Evolutionary conservation across 2,797 vertebrate genomes (phyloP).

Genomic region (Graptemys geographica): DNA sequence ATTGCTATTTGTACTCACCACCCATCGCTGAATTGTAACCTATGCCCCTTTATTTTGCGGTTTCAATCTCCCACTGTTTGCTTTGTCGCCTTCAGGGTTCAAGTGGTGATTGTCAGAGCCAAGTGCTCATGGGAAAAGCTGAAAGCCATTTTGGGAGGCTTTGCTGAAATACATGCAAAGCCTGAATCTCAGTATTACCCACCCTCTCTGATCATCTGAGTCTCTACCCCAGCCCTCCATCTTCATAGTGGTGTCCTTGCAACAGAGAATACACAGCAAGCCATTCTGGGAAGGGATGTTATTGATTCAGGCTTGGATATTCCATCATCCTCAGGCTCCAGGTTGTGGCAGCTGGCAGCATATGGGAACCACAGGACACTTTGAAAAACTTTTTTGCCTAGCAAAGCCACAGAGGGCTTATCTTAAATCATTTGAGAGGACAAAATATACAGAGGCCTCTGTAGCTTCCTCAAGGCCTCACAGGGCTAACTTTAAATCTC

Average conservation of each 20-base stretch:
- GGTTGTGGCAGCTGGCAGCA: rapidly evolving
- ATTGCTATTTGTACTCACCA: background rate
- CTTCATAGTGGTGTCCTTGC: background rate
- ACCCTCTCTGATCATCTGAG: background rate
- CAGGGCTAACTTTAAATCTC: background rate
- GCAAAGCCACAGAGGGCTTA: background rate
- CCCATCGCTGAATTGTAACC: background rate
- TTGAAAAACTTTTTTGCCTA: background rate
- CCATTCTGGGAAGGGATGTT: background rate
- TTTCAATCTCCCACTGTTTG: background rate
- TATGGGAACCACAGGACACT: background rate
- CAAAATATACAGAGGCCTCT: background rate
- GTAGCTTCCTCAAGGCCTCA: background rate
- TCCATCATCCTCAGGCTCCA: background rate
- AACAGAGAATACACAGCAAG: background rate
- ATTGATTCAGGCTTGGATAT: background rate
- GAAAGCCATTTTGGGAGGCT: background rate
- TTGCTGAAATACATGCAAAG: background rate
- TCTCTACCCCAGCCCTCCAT: rapidly evolving
- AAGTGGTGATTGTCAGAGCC: background rate
- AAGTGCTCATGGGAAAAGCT: background rate
- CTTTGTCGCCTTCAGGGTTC: background rate
- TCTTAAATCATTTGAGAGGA: background rate
- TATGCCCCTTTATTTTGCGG: rapidly evolving
- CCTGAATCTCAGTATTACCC: background rate